Base-by-base conservation (phyloP, 2,113 vertebrate species). In the Ploceus nigricollis region DNA sequence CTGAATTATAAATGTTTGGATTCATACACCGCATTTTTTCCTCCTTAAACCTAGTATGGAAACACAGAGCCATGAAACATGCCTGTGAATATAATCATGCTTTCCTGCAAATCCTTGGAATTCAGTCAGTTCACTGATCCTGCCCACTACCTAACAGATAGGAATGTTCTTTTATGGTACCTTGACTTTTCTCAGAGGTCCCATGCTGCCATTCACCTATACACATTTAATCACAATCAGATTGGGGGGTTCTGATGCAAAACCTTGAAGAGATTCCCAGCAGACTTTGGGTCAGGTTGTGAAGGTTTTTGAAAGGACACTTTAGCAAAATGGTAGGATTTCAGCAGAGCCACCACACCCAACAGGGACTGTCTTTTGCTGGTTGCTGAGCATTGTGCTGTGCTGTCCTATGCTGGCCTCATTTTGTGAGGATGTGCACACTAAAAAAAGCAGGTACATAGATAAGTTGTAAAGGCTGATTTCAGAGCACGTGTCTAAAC, bases 341-440 rank as follows among this genome's bases (percentile, higher is more conserved):
- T 90, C 44, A 80, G 28, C 48, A 77, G 15, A 56, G 47, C 15
- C 42, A 40, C 78, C 4, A 1, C 11, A 88, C 31, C 37, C 30
- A 35, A 2, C 8, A 37, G 6, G 40, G 31, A 25, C 21, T 37
- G 8, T 27, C 40, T 30, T 16, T 13, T 12, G 28, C 21, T 28
- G 6, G 11, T 4, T 9, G 2, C 54, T 87, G 61, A 15, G 15
- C 3, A 3, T 3, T 2, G 4, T 64, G 17, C 28, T 60, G 25
- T 60, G 64, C 24, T 70, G 33, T 87, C 24, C 40, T 51, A 39
- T 1, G 11, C 53, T 51, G 37, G 30, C 13, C 1, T 1, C 12
- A 40, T 0, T 4, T 15, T 47, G 47, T 4, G 11, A n/a, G 0
- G 1, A 39, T 0, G 0, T 12, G 27, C 20, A 20, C 0, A 0